Base-by-base conservation (phyloP, 37 sponge, comb jelly and placozoan species). In the Chondrilla cf. caribensis region DNA sequence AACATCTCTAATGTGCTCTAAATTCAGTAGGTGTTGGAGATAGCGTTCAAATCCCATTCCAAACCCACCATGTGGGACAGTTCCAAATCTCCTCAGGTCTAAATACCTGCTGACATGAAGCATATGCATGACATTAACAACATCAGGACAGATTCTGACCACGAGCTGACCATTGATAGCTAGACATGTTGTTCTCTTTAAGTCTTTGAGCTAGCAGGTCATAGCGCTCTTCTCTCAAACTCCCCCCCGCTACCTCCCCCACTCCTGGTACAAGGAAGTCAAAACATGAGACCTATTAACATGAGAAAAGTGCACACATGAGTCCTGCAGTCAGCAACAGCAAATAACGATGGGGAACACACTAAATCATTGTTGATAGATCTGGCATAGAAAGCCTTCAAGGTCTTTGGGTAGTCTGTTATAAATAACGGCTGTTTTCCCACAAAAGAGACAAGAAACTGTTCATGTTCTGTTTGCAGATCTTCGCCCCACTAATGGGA, bases 11-110 rank as follows among this genome's bases (percentile, higher is more conserved):
- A 96, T 94, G 58, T 94, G 66, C 24, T 79, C 84, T 47, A 89
- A 36, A 43, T 92, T 94, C 66, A 91, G 36, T 44, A 94, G 55
- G 5, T 80, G 84, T 72, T 94, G 94, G 11, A 96, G 58, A 35
- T 88, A 77, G 6, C 97, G 79, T 60, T 96, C 97, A 84, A 96
- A 96, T 21, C 97, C 97, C 35, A 96, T 84, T 28, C 97, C 97
- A 83, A 96, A 96, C 24, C 97, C 97, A 26, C 97, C 97, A 58
- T 94, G 95, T 6, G 92, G 92, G 32, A 96, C 84, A 21, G 88
- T 89, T 26, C 97, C 97, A 94, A 89, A 96, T 38, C 83, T 24
- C 6, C 93, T 43, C 58, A 96, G 67, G 60, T 96, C 97, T 44
- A 94, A 22, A 68, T 96, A 96, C 97, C 97, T 93, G 41, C 17